Evolutionary conservation across 2,888 invertebrate species (phyloP).

Genomic region (Pyralis farinalis): DNA sequence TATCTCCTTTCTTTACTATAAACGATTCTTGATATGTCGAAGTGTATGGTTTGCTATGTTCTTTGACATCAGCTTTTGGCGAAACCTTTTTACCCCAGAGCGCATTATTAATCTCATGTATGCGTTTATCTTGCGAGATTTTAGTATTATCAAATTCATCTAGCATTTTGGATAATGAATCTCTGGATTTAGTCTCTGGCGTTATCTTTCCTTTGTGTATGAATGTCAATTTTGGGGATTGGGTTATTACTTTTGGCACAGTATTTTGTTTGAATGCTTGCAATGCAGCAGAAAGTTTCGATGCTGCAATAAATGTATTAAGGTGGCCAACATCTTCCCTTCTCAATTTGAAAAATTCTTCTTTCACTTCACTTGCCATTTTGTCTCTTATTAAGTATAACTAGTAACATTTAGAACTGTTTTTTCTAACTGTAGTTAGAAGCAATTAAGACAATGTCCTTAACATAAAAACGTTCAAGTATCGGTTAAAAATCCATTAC

Average conservation of each 20-base stretch:
- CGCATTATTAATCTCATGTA: conserved; percentile 2
- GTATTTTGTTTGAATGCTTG: conserved; percentile 57
- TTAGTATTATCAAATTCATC: background rate
- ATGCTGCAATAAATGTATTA: conserved; percentile 41
- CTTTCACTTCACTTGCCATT: conserved; percentile 52
- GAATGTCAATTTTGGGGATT: conserved; percentile 56
- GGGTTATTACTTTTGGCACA: conserved; percentile 35
- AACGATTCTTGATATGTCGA: conserved; percentile 12
- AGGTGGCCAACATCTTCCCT: conserved; percentile 51
- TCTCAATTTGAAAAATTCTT: conserved; percentile 39
- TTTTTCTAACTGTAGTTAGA: background rate
- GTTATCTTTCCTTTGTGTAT: conserved; percentile 23
- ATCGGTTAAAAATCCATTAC: background rate
- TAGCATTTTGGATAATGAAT: background rate
- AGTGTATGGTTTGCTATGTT: conserved; percentile 20
- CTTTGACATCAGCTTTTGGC: conserved; percentile 3
- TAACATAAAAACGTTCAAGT: background rate
- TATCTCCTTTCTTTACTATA: conserved; percentile 24
- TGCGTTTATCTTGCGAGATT: background rate
- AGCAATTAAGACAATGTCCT: background rate
- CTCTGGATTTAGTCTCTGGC: background rate
- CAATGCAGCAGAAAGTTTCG: conserved; percentile 31
- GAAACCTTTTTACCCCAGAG: conserved; percentile 17
- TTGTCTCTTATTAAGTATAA: conserved; percentile 22
- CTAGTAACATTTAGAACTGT: conserved; percentile 3